Conservation (phyloP, 2,888 invertebrate genomes). For the Yponomeuta evonymella region DNA sequence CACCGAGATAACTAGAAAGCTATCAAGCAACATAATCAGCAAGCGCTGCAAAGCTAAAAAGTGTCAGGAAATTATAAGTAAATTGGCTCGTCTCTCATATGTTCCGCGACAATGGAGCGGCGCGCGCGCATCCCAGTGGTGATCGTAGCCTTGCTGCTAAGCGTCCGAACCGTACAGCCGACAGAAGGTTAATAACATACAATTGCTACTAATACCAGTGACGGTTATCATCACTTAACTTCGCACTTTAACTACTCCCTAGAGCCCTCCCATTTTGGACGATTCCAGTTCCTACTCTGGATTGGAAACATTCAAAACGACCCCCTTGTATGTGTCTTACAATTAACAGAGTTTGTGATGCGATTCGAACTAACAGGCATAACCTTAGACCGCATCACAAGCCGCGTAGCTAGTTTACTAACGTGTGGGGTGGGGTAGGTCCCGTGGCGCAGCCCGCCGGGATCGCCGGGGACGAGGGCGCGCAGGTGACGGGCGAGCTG, state of each 20-base stretch:
- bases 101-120: constrained; percentile 30
- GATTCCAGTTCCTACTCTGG: background rate
- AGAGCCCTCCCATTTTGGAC: background rate
- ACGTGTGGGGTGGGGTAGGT: constrained; percentile 64
- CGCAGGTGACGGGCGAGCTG: constrained; percentile 81
- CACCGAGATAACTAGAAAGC: too few relatives aligned
- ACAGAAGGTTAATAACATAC: constrained; percentile 43
- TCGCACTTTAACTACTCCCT: constrained; percentile 19
- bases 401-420: background rate
- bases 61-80: background rate
- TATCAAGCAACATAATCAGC: background rate
- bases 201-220: constrained; percentile 29
- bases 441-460: constrained; percentile 75
- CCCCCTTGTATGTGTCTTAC: background rate
- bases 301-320: background rate
- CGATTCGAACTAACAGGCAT: background rate
- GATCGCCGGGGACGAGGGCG: constrained; percentile 81
- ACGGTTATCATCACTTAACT: constrained; percentile 24
- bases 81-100: constrained; percentile 6
- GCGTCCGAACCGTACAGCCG: constrained; percentile 28
- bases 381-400: background rate
- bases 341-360: constrained; percentile 11
- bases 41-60: background rate
- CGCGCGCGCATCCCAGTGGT: constrained; percentile 36
- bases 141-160: constrained; percentile 36